Conservation (phyloP, 2,113 vertebrate genomes). For the Platichthys stellatus region DNA sequence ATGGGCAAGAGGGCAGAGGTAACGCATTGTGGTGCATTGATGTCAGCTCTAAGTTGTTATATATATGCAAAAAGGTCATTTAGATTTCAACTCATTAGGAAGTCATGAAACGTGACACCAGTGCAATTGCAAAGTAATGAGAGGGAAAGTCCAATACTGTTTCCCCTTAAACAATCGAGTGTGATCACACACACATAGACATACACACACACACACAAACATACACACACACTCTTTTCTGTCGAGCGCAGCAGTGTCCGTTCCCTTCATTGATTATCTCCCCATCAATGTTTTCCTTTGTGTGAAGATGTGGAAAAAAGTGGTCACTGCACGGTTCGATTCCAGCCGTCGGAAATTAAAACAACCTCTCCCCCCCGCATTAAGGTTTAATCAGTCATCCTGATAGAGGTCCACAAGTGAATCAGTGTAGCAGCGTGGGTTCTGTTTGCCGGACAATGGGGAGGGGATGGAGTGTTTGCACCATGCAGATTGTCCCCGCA, state of each 20-base stretch:
- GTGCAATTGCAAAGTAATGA: constrained; percentile 21
- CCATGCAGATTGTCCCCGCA: constrained; percentile 17
- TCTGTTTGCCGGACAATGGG: constrained; percentile 22
- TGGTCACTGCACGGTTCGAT: constrained; percentile 23
- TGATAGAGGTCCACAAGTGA: constrained; percentile 57
- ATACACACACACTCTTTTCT: neutral
- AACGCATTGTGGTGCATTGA: constrained; percentile 47
- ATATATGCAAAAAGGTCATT: constrained; percentile 35
- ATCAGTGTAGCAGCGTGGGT: constrained; percentile 61
- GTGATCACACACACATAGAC: neutral
- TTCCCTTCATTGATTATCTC: constrained; percentile 27
- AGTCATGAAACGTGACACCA: constrained; percentile 4
- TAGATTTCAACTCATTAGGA: constrained; percentile 15
- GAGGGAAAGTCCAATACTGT: constrained; percentile 7
- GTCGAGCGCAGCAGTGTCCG: constrained; percentile 13
- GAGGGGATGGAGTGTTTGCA: constrained; percentile 11
- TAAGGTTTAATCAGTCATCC: constrained; percentile 66
- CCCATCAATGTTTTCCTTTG: constrained; percentile 49
- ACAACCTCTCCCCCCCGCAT: constrained; percentile 35
- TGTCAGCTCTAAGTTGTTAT: constrained; percentile 16
- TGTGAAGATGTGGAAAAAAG: constrained; percentile 16
- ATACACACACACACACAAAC: neutral
- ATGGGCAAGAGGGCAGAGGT: constrained; percentile 97
- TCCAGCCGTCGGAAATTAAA: constrained; percentile 31
- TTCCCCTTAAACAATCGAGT: neutral